Evolutionary conservation across 1,140 invertebrate genomes (phyloP), one percentile per base, ranked within the genome.

Genomic region (Bilobella aurantiaca): DNA sequence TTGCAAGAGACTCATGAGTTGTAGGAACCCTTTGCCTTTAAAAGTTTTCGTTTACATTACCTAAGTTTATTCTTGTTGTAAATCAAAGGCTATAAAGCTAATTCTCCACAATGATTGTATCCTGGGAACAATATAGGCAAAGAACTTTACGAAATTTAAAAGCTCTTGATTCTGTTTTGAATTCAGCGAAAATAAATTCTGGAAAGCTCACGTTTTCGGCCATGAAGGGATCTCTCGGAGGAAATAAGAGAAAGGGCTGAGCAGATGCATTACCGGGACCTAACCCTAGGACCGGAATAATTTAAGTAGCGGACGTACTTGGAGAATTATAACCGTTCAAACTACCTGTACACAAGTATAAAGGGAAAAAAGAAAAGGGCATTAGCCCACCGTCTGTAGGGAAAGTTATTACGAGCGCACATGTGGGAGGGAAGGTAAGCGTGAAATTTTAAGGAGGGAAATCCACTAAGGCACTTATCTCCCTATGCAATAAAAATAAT

Each of bases 401-500:
- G 49, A 53, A 53, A 53, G 12, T 12, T 53, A 53, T 53, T 53
- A 53, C 8, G 49, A 53, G 49, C 49, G 25, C 49, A 53, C 25
- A 23, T 53, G 49, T 5, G 49, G 34, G 49, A 53, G 25, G 49
- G 49, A 53, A 53, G 49, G 49, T 53, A 53, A 53, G 49, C 49
- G 49, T 53, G 49, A 53, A 53, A 53, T 53, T 53, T 53, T 53
- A 53, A 53, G 49, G 49, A 53, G 8, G 25, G 49, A 53, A 53
- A 53, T 53, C 49, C 49, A 53, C 49, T 23, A 23, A 53, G 49
- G 49, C 49, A 53, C 49, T 53, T 53, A 53, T 53, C 49, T 53
- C 49, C 49, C 49, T 53, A 53, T 53, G 49, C 49, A 53, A 53
- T 53, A 53, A 53, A 53, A 53, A 53, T 53, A 53, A 53, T 53